Evolutionary conservation across 2,113 vertebrate species (phyloP).

Genomic region (Pterocles gutturalis): DNA sequence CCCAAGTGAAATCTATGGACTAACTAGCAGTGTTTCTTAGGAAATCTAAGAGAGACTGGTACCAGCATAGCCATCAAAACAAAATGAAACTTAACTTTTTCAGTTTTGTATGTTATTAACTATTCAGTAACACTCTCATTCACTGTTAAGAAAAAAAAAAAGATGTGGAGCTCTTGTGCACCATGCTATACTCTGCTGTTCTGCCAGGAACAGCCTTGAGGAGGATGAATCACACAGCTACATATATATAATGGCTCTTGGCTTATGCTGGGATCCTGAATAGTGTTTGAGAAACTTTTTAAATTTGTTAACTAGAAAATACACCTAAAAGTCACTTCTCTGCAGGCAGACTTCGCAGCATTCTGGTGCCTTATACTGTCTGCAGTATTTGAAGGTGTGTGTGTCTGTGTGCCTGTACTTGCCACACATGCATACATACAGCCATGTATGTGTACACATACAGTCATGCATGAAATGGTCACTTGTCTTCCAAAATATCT

Average conservation of each 20-base stretch:
- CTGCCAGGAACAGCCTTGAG: neutral
- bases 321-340: neutral
- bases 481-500: neutral
- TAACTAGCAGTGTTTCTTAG: neutral
- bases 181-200: neutral
- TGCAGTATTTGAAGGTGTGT: neutral
- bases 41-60: neutral
- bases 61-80: neutral
- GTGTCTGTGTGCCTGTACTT: neutral
- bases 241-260: neutral
- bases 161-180: neutral
- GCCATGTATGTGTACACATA: fast-evolving
- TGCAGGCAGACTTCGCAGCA: neutral
- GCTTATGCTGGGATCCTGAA: neutral
- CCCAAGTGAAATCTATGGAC: neutral
- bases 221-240: neutral
- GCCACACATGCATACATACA: fast-evolving
- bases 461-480: fast-evolving
- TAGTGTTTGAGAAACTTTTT: neutral
- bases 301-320: neutral
- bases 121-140: neutral
- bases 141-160: neutral
- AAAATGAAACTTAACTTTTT: neutral
- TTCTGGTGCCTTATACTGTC: neutral
- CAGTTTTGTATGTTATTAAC: neutral